Evolutionary conservation across 2,113 vertebrate genomes (phyloP).

Genomic region (Hydrolagus affinis): DNA sequence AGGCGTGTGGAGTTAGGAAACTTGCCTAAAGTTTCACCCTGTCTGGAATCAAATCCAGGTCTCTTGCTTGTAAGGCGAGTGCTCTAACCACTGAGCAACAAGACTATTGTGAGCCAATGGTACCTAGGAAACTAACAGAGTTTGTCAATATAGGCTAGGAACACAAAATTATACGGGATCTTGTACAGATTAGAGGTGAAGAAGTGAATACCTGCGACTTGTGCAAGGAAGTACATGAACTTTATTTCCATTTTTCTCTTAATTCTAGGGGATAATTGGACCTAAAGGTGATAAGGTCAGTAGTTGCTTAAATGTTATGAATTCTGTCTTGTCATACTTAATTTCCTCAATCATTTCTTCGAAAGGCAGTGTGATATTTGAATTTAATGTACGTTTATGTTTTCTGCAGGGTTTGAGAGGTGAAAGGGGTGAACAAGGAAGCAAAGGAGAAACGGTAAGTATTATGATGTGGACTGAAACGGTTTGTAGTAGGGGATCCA

Average conservation of each 20-base stretch:
- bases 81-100: too few species aligned
- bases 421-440: slow-evolving; percentile 71
- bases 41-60: too few species aligned
- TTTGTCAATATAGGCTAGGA: background rate
- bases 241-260: slow-evolving; percentile 39
- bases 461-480: too few species aligned
- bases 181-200: background rate
- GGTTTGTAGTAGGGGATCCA: background rate
- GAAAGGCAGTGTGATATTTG: background rate
- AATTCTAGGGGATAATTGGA: slow-evolving; percentile 76
- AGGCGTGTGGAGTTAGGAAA: too few species aligned
- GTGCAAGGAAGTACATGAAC: too few species aligned
- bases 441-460: slow-evolving; percentile 84
- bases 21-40: too few species aligned
- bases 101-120: background rate
- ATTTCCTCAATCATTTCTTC: background rate
- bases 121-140: background rate
- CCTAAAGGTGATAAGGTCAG: slow-evolving; percentile 93
- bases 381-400: background rate
- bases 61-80: too few species aligned
- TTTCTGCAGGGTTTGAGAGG: slow-evolving; percentile 74
- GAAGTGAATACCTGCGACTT: background rate
- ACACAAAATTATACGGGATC: background rate
- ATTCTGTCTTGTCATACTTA: background rate
- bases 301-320: slow-evolving; percentile 33